phyloP scores from a whole-genome alignment of 1,140 invertebrate species.

The Holcopasites calliopsidis region DNA sequence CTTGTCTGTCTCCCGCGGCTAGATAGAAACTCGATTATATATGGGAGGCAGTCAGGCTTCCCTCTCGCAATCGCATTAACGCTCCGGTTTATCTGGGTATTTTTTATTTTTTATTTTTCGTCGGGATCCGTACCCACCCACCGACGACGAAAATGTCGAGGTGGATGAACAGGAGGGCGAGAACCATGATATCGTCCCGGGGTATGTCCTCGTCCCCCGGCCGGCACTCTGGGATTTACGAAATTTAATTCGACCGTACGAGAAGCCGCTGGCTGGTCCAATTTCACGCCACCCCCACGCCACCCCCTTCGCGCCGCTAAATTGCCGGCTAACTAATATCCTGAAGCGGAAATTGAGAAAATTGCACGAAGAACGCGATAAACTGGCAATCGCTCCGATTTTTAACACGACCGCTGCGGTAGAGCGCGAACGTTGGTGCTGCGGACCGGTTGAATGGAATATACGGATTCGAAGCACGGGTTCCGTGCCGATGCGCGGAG shows the following conservation, averaged over 20 bases:
- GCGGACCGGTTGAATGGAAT: not conserved
- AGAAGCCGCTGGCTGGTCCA: not conserved
- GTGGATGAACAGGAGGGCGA: not conserved
- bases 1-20: conserved; percentile 51
- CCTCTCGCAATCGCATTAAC: conserved; percentile 61
- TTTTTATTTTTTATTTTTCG: conserved; percentile 27
- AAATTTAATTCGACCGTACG: conserved; percentile 36
- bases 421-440: not conserved
- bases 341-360: conserved; percentile 19
- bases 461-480: not conserved
- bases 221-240: conserved; percentile 10
- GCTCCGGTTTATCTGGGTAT: conserved; percentile 47
- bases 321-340: conserved; percentile 22
- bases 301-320: not conserved
- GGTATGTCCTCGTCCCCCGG: not conserved
- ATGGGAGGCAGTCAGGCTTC: conserved; percentile 42
- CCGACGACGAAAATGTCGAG: not conserved
- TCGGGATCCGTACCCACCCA: not conserved
- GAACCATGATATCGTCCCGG: not conserved
- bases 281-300: conserved; percentile 16
- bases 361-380: conserved; percentile 14
- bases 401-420: conserved; percentile 1
- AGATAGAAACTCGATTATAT: conserved; percentile 69
- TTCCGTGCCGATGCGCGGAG: not conserved
- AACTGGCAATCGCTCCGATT: conserved; percentile 19